Base-by-base conservation (phyloP, 2,888 invertebrate species). In the Nudaria mundana region DNA sequence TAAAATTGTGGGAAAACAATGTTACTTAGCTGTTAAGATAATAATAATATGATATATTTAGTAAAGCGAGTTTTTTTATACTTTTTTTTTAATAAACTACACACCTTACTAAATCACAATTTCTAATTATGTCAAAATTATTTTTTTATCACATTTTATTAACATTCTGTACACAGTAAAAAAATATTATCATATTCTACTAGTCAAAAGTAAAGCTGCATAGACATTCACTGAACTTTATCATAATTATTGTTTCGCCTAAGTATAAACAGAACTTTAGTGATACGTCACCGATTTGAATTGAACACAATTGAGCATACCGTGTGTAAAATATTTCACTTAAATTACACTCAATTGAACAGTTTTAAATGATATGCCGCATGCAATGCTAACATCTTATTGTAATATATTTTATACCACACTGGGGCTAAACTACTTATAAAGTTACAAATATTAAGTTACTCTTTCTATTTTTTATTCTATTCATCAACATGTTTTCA, bases 141-240 rank as follows among this genome's bases (percentile, higher is more conserved):
- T 80, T n/a, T n/a, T n/a, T n/a, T 82, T 87, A 87, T 88, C 87
- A 88, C 87, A 87, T 85, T n/a, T 84, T 76, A 81, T 80, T n/a
- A 84, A 84, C 77, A 79, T 79, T 81, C 72, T 87, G 85, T 87
- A 87, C 85, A 87, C 80, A 79, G 86, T 88, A 86, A 85, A 87
- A 87, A 87, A 86, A 86, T 86, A 87, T 78, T 71, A 71, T 76
- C 71, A 81, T 79, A 83, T 78, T 81, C 76, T 68, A 77, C 76
- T 79, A 78, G 76, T 78, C 69, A 77, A n/a, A 76, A 76, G 77
- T 79, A 76, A 82, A 79, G 80, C 79, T 79, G 78, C 81, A 66
- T 68, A 63, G 66, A 70, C 58, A 55, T 68, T 54, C 62, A n/a
- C 48, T 51, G 48, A 63, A 54, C 40, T 53, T 48, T 48, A 52